These are phyloP conservation scores for Taenaris catops DNA, from an alignment of 2,888 invertebrate species.

Conservation along the genomic window DNA sequence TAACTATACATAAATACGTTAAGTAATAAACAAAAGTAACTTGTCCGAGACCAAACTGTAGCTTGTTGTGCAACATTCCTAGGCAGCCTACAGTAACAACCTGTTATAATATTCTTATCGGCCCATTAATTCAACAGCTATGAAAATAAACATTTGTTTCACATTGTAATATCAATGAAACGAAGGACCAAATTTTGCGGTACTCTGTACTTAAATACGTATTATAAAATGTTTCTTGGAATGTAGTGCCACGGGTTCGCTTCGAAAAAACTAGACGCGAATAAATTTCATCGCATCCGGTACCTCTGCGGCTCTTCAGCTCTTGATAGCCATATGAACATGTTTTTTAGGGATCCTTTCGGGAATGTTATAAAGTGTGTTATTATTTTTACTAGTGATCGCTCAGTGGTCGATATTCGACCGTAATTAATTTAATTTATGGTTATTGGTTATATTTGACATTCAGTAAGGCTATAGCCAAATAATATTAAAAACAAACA, in stretches of 20 bases:
- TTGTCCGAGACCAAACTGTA: constrained; percentile 5
- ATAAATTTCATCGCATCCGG: constrained; percentile 77
- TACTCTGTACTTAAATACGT: constrained; percentile 25
- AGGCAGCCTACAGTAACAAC: constrained; percentile 6
- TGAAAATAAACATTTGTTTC: constrained; percentile 2
- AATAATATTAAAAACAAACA: too few relatives aligned
- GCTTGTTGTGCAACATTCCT: constrained; percentile 18
- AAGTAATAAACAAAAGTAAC: constrained; percentile 3
- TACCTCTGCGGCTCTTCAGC: constrained; percentile 68
- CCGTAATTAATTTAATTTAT: too few relatives aligned
- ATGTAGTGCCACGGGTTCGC: constrained; percentile 60
- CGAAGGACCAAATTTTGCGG: constrained; percentile 11
- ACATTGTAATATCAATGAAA: constrained; percentile 12
- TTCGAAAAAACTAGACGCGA: constrained; percentile 69
- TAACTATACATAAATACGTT: not conserved
- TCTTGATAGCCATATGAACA: constrained; percentile 73
- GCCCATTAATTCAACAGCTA: not conserved
- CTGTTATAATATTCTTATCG: constrained; percentile 3
- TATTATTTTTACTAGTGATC: too few relatives aligned
- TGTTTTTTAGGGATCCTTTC: constrained; percentile 48
- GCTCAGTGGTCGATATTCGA: too few relatives aligned
- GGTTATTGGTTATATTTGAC: too few relatives aligned
- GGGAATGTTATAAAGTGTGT: too few relatives aligned
- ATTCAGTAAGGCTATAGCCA: too few relatives aligned
- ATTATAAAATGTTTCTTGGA: constrained; percentile 53